phyloP scores from a whole-genome alignment of 2,888 invertebrate species.

The Allolobophora icterica region DNA sequence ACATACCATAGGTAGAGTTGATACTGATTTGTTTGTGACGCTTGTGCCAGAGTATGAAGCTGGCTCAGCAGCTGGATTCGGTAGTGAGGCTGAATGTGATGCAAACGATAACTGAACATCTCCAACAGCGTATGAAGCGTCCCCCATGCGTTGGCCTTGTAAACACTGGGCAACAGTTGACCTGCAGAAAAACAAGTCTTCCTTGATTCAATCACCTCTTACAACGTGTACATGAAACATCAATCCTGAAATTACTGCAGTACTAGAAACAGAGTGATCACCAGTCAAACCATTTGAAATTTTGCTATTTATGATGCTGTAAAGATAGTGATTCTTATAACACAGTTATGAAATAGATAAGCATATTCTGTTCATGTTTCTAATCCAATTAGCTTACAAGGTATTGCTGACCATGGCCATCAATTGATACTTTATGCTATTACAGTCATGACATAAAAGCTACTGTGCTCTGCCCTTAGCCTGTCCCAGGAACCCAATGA shows the following conservation, averaged over 20 bases:
- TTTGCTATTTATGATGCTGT: neutral
- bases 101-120: slow-evolving; percentile 94
- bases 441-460: no score
- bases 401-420: no score
- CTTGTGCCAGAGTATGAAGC: slow-evolving; percentile 86
- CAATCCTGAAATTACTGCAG: neutral
- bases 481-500: no score
- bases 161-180: slow-evolving; percentile 84
- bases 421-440: no score
- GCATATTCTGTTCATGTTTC: no score
- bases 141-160: slow-evolving; percentile 91
- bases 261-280: neutral
- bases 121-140: slow-evolving; percentile 92
- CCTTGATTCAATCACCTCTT: neutral
- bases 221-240: neutral
- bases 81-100: slow-evolving; percentile 95
- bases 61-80: slow-evolving; percentile 88
- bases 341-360: no score
- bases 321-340: no score
- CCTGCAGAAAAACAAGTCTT: slow-evolving; percentile 63
- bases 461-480: no score
- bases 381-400: no score
- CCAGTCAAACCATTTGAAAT: neutral
- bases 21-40: slow-evolving; percentile 92
- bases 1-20: slow-evolving; percentile 85